These are phyloP conservation scores for Andrena camellia DNA, from an alignment of 2,888 invertebrate species.

Conservation along the genomic window DNA sequence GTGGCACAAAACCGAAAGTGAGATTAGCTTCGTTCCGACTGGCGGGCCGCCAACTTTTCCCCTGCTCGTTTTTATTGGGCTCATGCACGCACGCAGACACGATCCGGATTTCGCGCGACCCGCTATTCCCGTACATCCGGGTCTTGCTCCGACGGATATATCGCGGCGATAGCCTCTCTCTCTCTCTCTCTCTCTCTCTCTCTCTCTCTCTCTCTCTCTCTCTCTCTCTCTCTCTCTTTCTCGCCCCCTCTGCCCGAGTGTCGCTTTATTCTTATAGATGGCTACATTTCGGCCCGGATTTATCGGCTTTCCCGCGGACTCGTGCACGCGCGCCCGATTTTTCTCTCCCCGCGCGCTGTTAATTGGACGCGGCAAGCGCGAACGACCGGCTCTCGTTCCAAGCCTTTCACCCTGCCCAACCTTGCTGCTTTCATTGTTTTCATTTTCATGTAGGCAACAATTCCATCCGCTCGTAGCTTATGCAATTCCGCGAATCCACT, in stretches of 20 bases:
- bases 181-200: too few relatives aligned
- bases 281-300: constrained; percentile 34
- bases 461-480: too few relatives aligned
- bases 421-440: too few relatives aligned
- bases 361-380: constrained; percentile 32
- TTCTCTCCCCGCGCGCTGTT: constrained; percentile 7
- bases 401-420: constrained; percentile 8
- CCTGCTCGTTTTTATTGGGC: constrained; percentile 61
- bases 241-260: not conserved
- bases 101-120: constrained; percentile 72
- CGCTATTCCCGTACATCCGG: constrained; percentile 80
- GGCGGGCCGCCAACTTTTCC: constrained; percentile 66
- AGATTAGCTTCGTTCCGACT: constrained; percentile 77
- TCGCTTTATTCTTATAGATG: constrained; percentile 40
- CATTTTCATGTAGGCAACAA: too few relatives aligned
- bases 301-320: constrained; percentile 24
- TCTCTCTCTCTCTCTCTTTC: constrained; percentile 9
- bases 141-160: constrained; percentile 70
- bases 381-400: constrained; percentile 4
- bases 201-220: not conserved
- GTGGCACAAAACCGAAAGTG: constrained; percentile 73
- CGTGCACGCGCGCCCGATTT: constrained; percentile 28
- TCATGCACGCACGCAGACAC: constrained; percentile 64
- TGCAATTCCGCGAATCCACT: too few relatives aligned
- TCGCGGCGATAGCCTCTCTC: constrained; percentile 30